Percentiles rank a stretch among this genome's conserved stretches.
Conservation (phyloP, 2,797 vertebrate species). For the Paramormyrops hopkinsi region DNA sequence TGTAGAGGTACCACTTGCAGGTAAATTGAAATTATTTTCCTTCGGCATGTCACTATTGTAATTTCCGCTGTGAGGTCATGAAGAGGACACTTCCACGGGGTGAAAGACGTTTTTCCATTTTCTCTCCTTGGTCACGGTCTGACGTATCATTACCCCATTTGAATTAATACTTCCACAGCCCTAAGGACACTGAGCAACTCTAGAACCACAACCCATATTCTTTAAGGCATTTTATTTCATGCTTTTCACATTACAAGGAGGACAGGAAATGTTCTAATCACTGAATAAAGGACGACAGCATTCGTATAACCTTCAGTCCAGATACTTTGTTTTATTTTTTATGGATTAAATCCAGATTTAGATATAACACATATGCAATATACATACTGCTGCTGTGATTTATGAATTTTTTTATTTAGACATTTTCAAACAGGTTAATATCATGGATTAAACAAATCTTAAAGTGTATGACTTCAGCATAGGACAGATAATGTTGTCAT, state of each 20-base stretch:
- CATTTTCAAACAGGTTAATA: not conserved
- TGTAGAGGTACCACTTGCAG: constrained; percentile 48
- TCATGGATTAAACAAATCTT: not conserved
- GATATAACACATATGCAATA: not conserved
- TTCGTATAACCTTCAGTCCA: not conserved
- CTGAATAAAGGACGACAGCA: not conserved
- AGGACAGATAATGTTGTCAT: not conserved
- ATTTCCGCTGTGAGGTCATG: constrained; percentile 55
- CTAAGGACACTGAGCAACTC: not conserved
- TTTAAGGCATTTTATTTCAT: constrained; percentile 9
- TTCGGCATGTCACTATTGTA: constrained; percentile 52
- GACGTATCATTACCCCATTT: constrained; percentile 62
- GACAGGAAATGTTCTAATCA: constrained; percentile 13
- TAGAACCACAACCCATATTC: constrained; percentile 19
- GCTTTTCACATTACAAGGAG: constrained; percentile 11
- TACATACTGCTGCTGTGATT: not conserved
- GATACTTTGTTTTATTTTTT: not conserved
- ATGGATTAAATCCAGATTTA: not conserved
- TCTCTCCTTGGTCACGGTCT: constrained; percentile 57
- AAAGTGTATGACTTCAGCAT: not conserved
- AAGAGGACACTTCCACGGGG: constrained; percentile 63
- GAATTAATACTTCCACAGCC: constrained; percentile 48
- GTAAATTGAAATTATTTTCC: constrained; percentile 63
- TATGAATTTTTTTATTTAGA: not conserved
- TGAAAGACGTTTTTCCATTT: constrained; percentile 64